A percentile compares a stretch with the other conserved stretches of the same genome.
Evolutionary conservation across 1,140 invertebrate genomes (phyloP).

Genomic region (Myzus persicae): DNA sequence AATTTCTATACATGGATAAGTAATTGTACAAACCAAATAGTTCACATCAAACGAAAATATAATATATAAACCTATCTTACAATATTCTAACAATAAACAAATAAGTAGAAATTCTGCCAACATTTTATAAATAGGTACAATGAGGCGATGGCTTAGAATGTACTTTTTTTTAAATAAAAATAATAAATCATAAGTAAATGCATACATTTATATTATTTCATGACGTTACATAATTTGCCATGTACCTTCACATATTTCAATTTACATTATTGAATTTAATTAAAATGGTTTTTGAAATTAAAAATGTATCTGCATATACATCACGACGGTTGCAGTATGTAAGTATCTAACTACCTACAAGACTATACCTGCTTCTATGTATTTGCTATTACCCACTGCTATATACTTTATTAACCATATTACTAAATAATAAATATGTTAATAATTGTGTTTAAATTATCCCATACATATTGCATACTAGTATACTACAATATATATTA

Average conservation of each 20-base stretch:
- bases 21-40: slow-evolving; percentile 18
- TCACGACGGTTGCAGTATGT: background rate
- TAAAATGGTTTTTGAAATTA: background rate
- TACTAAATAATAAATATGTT: background rate
- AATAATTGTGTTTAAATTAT: background rate
- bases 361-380: background rate
- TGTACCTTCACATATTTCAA: background rate
- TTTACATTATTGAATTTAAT: background rate
- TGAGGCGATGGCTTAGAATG: background rate
- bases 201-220: background rate
- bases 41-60: background rate
- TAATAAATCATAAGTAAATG: background rate
- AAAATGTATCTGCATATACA: background rate
- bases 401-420: background rate
- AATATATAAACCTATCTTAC: background rate
- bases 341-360: background rate
- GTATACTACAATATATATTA: too few relatives aligned
- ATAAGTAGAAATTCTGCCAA: background rate
- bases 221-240: background rate
- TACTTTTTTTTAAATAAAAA: background rate
- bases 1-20: background rate
- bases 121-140: background rate
- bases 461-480: background rate
- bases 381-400: background rate
- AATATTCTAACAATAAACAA: background rate